Base-by-base conservation (phyloP, 2,113 vertebrate genomes). In the Scopus umbretta region DNA sequence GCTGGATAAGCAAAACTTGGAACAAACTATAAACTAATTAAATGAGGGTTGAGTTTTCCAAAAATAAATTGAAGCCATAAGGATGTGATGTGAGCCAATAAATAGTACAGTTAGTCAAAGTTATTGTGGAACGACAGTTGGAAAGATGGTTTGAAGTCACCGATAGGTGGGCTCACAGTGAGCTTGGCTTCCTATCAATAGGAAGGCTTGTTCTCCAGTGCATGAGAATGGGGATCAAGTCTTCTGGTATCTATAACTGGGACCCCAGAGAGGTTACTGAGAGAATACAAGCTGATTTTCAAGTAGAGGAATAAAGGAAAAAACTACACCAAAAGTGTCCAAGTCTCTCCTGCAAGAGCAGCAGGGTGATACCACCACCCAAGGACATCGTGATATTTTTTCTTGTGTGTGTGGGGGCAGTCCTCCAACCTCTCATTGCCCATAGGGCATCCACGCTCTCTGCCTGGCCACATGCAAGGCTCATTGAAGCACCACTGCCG, bases 31-130 rank as follows among this genome's bases (percentile, higher is more conserved):
- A 98, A 98, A 98, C 97, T 98, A 98, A 98, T 98, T 98, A 98
- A 98, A 98, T 98, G 97, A 92, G 97, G 94, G 97, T 78, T 96
- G 91, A 92, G 91, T 94, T 96, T 97, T 98, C 97, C 98, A 98
- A 96, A 96, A 98, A 97, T 98, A 99, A 98, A 98, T 98, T 98
- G 97, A 98, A 99, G 98, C 98, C 98, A 99, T 98, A 98, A 98
- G 98, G 93, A 88, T 92, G 95, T 92, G 95, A 94, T 96, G 92
- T 79, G 96, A 98, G 98, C 98, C 98, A 98, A 98, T 96, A 97
- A 98, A 96, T 94, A 93, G 96, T 97, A 97, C 97, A 96, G 92
- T 98, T 97, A 98, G 97, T 98, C 96, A 95, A 96, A 94, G 88
- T 97, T 98, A 97, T 97, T 98, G 98, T 98, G 98, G 98, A 98